Conservation (phyloP, 2,797 vertebrate species). For the Falco berigora region DNA sequence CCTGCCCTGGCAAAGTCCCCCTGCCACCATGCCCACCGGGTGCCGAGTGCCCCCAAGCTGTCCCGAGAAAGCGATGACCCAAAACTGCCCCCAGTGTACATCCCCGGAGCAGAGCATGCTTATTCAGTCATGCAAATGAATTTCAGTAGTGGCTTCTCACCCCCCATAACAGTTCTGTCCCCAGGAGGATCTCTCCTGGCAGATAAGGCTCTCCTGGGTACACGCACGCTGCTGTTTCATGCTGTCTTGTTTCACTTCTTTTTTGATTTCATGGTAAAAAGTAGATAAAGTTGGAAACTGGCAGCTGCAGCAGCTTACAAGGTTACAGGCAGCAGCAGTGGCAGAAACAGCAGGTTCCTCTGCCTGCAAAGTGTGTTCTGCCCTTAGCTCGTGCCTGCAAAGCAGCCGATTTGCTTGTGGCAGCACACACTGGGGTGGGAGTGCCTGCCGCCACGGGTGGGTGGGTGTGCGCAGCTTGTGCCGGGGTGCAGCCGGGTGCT, state of each 20-base stretch:
- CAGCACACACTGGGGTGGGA: rapidly evolving
- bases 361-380: not conserved
- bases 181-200: not conserved
- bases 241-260: not conserved
- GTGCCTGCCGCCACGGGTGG: not conserved
- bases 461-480: rapidly evolving
- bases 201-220: not conserved
- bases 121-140: not conserved
- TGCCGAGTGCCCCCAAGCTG: not conserved
- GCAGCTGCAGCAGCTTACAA: not conserved
- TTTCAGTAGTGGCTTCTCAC: not conserved
- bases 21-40: rapidly evolving
- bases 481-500: rapidly evolving
- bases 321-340: rapidly evolving
- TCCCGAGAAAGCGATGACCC: not conserved
- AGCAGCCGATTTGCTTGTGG: not conserved
- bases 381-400: not conserved
- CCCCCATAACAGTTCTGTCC: not conserved
- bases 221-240: not conserved
- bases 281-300: not conserved
- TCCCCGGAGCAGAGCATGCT: not conserved
- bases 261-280: not conserved
- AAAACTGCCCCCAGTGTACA: rapidly evolving
- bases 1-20: not conserved
- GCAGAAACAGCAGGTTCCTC: not conserved